Evolutionary conservation across 2,888 invertebrate genomes (phyloP).

Genomic region (Lydus trimaculatus): DNA sequence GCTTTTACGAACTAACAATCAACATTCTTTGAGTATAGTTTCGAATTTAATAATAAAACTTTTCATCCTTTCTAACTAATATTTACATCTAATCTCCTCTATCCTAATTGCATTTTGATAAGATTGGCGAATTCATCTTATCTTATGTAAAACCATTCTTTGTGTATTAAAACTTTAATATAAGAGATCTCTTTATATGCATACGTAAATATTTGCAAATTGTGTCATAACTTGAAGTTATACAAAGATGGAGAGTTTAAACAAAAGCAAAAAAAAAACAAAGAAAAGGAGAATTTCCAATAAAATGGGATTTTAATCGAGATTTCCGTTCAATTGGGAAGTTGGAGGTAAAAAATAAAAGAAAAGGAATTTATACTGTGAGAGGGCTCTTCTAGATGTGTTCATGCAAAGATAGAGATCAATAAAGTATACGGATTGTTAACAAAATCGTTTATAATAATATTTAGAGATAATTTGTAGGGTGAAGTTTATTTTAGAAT

Average conservation of each 20-base stretch:
- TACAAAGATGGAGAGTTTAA: neutral
- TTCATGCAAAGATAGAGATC: neutral
- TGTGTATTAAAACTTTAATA: neutral
- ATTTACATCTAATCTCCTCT: neutral
- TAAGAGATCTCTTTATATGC: neutral
- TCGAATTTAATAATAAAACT: too few relatives aligned
- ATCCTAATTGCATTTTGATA: neutral
- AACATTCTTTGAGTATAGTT: neutral
- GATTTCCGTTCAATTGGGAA: neutral
- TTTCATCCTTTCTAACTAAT: too few relatives aligned
- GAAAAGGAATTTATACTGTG: neutral
- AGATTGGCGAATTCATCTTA: neutral
- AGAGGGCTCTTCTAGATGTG: neutral
- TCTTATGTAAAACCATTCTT: neutral
- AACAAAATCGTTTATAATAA: too few relatives aligned
- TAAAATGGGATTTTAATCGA: neutral
- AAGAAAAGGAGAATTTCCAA: too few relatives aligned
- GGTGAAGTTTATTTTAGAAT: too few relatives aligned
- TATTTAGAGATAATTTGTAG: too few relatives aligned
- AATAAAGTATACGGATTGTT: too few relatives aligned
- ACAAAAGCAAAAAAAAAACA: neutral
- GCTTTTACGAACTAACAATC: too few relatives aligned
- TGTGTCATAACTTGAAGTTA: neutral
- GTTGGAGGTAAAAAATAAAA: neutral
- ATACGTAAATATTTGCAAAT: slow-evolving; percentile 1